Percentiles rank a stretch among this genome's conserved stretches.
Conservation (phyloP, 2,888 invertebrate species). For the Xestia xanthographa region DNA sequence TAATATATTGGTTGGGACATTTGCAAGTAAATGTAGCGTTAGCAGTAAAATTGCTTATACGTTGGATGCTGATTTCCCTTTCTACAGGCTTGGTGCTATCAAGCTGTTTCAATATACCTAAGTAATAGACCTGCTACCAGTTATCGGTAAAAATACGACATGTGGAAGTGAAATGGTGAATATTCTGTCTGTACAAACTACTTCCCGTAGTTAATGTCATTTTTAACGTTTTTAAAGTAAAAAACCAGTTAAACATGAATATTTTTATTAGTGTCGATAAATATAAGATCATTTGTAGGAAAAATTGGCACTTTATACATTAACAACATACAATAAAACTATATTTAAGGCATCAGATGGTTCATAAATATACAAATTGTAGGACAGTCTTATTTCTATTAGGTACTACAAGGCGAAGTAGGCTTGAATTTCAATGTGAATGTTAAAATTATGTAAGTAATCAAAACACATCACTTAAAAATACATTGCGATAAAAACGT, state of each 20-base stretch:
- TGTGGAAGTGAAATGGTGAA: constrained; percentile 54
- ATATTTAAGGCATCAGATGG: constrained; percentile 58
- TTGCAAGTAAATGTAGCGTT: constrained; percentile 64
- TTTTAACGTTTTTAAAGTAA: constrained; percentile 34
- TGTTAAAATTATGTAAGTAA: constrained; percentile 2
- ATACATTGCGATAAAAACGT: constrained; percentile 21
- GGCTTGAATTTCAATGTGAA: constrained; percentile 31
- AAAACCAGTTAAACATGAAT: constrained; percentile 45
- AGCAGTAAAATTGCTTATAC: constrained; percentile 55
- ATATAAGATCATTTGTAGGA: constrained; percentile 52
- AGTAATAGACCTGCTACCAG: constrained; percentile 33
- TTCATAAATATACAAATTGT: constrained; percentile 49
- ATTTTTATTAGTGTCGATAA: constrained; percentile 60
- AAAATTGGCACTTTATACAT: constrained; percentile 56
- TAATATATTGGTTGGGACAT: constrained; percentile 35
- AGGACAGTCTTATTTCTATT: constrained; percentile 67
- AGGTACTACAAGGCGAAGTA: constrained; percentile 54
- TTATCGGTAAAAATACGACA: constrained; percentile 53
- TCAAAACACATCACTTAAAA: constrained; percentile 13
- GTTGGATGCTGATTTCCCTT: constrained; percentile 68
- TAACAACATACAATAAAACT: constrained; percentile 45
- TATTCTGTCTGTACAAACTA: constrained; percentile 33
- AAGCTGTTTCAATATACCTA: constrained; percentile 46
- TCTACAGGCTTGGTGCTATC: constrained; percentile 56
- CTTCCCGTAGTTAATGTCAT: constrained; percentile 23